Conservation (phyloP, 2,888 invertebrate genomes). For the Torymus texanus region DNA sequence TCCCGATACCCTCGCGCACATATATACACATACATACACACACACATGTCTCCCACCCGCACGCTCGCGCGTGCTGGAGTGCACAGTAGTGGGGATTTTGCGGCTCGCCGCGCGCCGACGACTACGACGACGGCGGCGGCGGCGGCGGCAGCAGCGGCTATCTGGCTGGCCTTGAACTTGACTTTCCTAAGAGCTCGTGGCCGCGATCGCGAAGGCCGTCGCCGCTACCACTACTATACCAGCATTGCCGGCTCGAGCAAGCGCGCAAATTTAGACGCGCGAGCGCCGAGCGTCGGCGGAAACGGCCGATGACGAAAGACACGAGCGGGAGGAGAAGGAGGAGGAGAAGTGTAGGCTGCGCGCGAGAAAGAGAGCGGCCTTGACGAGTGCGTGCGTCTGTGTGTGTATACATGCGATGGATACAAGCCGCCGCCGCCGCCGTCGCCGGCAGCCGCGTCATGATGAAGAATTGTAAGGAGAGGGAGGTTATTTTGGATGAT, state of each 20-base stretch:
- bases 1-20: not conserved
- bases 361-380: not conserved
- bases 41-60: not conserved
- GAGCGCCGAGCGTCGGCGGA: constrained; percentile 66
- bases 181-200: constrained; percentile 66
- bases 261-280: constrained; percentile 64
- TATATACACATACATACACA: not conserved
- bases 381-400: not conserved
- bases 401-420: constrained; percentile 6
- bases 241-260: constrained; percentile 25
- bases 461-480: no score
- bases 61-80: not conserved
- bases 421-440: not conserved
- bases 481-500: no score
- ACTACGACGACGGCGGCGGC: constrained; percentile 37
- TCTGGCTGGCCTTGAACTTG: constrained; percentile 73
- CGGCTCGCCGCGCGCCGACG: constrained; percentile 23
- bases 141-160: constrained; percentile 49
- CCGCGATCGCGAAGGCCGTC: constrained; percentile 60
- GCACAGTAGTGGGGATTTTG: not conserved
- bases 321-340: not conserved
- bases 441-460: no score
- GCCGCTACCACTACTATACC: constrained; percentile 37
- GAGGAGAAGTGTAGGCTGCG: not conserved
- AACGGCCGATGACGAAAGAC: constrained; percentile 65